Percentiles rank a stretch among this genome's conserved stretches.
Evolutionary conservation across 2,888 invertebrate species (phyloP).

Genomic region (Euclidia mi): DNA sequence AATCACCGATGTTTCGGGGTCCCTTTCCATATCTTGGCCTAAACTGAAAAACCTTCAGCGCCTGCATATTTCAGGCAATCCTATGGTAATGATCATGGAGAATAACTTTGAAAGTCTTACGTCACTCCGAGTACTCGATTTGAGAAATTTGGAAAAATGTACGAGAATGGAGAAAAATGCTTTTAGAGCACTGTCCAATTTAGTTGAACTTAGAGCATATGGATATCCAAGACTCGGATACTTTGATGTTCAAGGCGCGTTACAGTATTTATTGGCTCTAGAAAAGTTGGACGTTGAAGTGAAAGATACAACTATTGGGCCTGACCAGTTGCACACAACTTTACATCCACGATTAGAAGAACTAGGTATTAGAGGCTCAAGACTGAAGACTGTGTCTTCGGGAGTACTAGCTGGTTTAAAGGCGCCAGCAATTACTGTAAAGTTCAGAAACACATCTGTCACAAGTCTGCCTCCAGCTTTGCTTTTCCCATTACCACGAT

Average conservation of each 20-base stretch:
- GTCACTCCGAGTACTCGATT: slow-evolving; percentile 91
- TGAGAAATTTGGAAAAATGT: slow-evolving; percentile 92
- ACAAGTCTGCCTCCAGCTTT: slow-evolving; percentile 94
- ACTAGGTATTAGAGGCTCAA: slow-evolving; percentile 93
- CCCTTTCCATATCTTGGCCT: slow-evolving; percentile 92
- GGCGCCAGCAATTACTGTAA: slow-evolving; percentile 92
- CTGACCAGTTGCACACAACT: slow-evolving; percentile 94
- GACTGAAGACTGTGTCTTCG: slow-evolving; percentile 94
- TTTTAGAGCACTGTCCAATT: slow-evolving; percentile 93
- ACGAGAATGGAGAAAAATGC: slow-evolving; percentile 95
- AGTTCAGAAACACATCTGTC: slow-evolving; percentile 95
- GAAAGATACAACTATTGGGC: slow-evolving; percentile 95
- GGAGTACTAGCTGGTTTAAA: slow-evolving; percentile 96
- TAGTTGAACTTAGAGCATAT: slow-evolving; percentile 92
- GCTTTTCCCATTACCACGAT: slow-evolving; percentile 96
- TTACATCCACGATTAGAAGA: slow-evolving; percentile 94
- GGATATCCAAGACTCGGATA: slow-evolving; percentile 95
- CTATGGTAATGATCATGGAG: slow-evolving; percentile 93
- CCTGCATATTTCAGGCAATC: slow-evolving; percentile 95
- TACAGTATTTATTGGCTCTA: slow-evolving; percentile 93
- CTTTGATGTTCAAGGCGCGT: slow-evolving; percentile 95
- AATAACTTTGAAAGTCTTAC: slow-evolving; percentile 94
- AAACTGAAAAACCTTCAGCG: slow-evolving; percentile 92
- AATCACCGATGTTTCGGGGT: slow-evolving; percentile 89
- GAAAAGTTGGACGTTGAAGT: slow-evolving; percentile 95